Percentiles rank a stretch among this genome's conserved stretches.
Evolutionary conservation across 2,888 invertebrate species (phyloP).

Genomic region (Apodemia mormo): DNA sequence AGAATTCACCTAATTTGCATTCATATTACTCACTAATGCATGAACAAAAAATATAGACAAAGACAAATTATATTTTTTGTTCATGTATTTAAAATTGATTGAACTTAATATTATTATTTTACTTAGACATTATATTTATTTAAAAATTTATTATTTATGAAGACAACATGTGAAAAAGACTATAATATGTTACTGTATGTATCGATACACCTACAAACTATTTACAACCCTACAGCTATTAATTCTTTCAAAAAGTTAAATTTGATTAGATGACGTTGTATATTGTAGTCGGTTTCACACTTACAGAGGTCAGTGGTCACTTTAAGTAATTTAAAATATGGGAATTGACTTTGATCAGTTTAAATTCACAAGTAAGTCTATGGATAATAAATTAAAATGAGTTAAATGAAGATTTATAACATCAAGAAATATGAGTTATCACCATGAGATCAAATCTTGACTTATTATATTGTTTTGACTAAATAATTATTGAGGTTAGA

Average conservation of each 20-base stretch:
- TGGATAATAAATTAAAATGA: not conserved
- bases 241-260: constrained; percentile 62
- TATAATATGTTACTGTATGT: not conserved
- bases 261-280: constrained; percentile 57
- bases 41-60: too few relatives aligned
- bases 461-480: too few relatives aligned
- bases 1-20: too few relatives aligned
- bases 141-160: too few relatives aligned
- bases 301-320: constrained; percentile 54
- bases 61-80: too few relatives aligned
- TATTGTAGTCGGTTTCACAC: not conserved
- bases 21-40: too few relatives aligned
- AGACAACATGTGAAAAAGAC: too few relatives aligned
- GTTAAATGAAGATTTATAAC: not conserved
- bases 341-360: constrained; percentile 61
- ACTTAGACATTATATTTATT: too few relatives aligned
- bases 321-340: constrained; percentile 69
- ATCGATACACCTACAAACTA: constrained; percentile 25
- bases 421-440: not conserved
- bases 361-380: constrained; percentile 48
- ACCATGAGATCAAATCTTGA: too few relatives aligned
- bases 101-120: too few relatives aligned
- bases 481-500: too few relatives aligned
- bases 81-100: too few relatives aligned
- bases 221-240: constrained; percentile 48